These are phyloP conservation scores for Ptiloglossa arizonensis DNA, from an alignment of 1,140 invertebrate genomes.

Conservation along the genomic window DNA sequence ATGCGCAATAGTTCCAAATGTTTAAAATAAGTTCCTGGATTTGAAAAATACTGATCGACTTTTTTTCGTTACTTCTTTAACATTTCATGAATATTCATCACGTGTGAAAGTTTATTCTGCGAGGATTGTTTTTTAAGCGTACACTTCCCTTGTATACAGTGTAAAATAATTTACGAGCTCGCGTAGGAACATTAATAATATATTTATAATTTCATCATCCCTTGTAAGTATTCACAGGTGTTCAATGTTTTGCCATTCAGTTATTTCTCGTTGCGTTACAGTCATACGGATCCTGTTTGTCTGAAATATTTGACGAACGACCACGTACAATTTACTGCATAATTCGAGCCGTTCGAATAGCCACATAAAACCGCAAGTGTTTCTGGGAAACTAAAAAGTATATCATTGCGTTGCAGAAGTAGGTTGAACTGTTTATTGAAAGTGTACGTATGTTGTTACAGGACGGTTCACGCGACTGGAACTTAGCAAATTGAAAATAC, in stretches of 20 bases:
- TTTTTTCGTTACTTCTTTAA: too few relatives aligned
- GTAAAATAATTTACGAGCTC: too few relatives aligned
- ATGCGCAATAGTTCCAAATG: too few relatives aligned
- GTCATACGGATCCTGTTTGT: slow-evolving; percentile 13
- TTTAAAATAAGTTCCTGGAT: too few relatives aligned
- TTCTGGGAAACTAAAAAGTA: slow-evolving; percentile 31
- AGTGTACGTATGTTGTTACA: neutral
- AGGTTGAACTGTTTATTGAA: slow-evolving; percentile 13
- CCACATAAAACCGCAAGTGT: slow-evolving; percentile 32
- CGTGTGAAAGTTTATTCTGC: too few relatives aligned
- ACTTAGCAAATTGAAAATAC: too few relatives aligned
- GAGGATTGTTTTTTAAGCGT: too few relatives aligned
- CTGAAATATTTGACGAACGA: slow-evolving; percentile 15
- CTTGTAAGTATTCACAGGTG: neutral
- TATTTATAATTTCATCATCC: too few relatives aligned
- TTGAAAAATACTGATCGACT: too few relatives aligned
- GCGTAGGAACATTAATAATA: too few relatives aligned
- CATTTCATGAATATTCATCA: too few relatives aligned
- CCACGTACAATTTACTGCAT: slow-evolving; percentile 23
- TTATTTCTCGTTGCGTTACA: neutral
- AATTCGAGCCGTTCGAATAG: slow-evolving; percentile 16
- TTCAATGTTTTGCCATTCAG: neutral
- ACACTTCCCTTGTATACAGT: too few relatives aligned
- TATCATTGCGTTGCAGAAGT: slow-evolving; percentile 6
- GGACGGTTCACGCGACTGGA: neutral